These are phyloP conservation scores for Copidosoma floridanum DNA, from an alignment of 1,140 invertebrate species.

Conservation along the genomic window DNA sequence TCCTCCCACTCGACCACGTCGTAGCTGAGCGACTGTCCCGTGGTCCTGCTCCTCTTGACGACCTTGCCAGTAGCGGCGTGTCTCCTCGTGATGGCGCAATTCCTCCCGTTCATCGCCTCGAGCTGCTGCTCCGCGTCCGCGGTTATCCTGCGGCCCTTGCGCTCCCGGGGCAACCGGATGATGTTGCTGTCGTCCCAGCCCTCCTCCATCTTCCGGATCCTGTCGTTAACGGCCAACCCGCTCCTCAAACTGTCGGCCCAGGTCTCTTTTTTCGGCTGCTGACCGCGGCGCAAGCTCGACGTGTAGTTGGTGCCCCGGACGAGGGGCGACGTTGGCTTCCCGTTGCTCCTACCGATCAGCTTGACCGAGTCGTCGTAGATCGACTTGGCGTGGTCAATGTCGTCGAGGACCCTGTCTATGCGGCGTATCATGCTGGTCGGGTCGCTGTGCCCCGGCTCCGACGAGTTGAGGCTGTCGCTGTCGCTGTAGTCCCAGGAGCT, in stretches of 20 bases:
- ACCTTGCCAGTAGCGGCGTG: constrained; percentile 1
- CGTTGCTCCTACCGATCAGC: neutral
- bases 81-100: constrained; percentile 31
- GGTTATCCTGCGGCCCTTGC: constrained; percentile 48
- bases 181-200: constrained; percentile 52
- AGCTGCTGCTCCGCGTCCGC: constrained; percentile 37
- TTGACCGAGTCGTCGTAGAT: neutral
- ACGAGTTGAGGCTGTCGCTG: constrained; percentile 58
- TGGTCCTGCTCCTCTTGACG: constrained; percentile 26
- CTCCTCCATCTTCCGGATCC: constrained; percentile 44
- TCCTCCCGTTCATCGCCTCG: constrained; percentile 27
- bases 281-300: constrained; percentile 22
- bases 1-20: constrained; percentile 56
- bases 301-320: constrained; percentile 1
- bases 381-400: constrained; percentile 28
- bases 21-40: constrained; percentile 36
- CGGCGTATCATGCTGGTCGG: constrained; percentile 31
- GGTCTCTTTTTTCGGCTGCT: constrained; percentile 53
- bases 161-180: constrained; percentile 39
- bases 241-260: constrained; percentile 49
- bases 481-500: constrained; percentile 60
- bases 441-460: constrained; percentile 38
- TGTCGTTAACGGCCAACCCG: constrained; percentile 30
- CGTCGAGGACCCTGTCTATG: constrained; percentile 33
- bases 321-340: neutral